Percentiles rank a stretch among this genome's conserved stretches.
Evolutionary conservation across 2,797 vertebrate genomes (phyloP).

Genomic region (Erpetoichthys calabaricus): DNA sequence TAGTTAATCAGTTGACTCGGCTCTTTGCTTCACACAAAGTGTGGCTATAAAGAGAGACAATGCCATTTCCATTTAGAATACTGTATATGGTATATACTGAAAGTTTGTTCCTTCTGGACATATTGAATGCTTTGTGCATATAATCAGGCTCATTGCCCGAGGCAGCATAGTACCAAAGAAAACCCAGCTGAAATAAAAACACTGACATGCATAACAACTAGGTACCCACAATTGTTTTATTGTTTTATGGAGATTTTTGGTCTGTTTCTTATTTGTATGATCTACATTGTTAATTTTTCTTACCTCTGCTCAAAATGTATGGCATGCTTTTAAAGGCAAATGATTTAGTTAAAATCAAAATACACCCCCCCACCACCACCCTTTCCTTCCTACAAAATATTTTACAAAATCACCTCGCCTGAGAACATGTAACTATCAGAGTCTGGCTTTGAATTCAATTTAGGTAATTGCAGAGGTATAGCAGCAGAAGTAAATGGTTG

Average conservation of each 20-base stretch:
- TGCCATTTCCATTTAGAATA: not conserved
- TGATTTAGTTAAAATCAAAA: too few relatives aligned
- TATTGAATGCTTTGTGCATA: constrained; percentile 20
- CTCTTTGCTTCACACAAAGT: not conserved
- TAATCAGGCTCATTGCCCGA: constrained; percentile 20
- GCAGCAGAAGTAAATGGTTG: constrained; percentile 3
- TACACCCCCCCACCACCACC: too few relatives aligned
- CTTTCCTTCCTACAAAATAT: not conserved
- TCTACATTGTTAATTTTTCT: too few relatives aligned
- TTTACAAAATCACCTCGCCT: not conserved
- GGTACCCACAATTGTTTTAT: constrained; percentile 9
- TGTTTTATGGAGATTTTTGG: too few relatives aligned
- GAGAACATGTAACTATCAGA: not conserved
- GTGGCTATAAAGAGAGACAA: not conserved
- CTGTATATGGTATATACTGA: not conserved
- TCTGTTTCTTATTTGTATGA: too few relatives aligned
- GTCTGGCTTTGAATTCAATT: not conserved
- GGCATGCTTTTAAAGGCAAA: too few relatives aligned
- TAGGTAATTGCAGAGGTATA: not conserved
- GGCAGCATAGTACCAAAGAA: constrained; percentile 20
- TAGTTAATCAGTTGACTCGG: too few relatives aligned
- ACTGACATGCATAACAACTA: constrained; percentile 27
- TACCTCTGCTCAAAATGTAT: too few relatives aligned
- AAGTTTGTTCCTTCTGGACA: constrained; percentile 11
- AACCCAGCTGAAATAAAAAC: constrained; percentile 18